phyloP scores from a whole-genome alignment of 2,797 vertebrate genomes.

The Crocidura indochinensis region DNA sequence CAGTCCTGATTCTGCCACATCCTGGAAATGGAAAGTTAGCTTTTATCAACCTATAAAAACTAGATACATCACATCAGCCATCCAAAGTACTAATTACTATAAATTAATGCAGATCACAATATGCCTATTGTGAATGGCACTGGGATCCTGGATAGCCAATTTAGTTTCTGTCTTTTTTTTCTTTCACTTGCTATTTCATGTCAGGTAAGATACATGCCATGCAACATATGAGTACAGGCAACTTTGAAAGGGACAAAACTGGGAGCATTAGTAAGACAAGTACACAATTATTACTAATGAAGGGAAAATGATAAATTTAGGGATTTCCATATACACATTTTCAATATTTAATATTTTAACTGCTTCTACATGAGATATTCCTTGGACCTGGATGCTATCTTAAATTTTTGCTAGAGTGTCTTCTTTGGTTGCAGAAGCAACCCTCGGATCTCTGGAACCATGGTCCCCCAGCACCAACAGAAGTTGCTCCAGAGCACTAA shows the following conservation, averaged over 20 bases:
- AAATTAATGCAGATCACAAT: neutral
- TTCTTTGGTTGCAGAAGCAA: too few species aligned
- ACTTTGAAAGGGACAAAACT: neutral
- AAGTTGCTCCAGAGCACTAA: too few species aligned
- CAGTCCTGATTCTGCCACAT: neutral
- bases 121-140: neutral
- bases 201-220: neutral
- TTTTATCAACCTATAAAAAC: constrained; percentile 1
- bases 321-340: constrained; percentile 7
- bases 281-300: constrained; percentile 46
- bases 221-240: neutral
- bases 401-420: too few species aligned
- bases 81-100: neutral
- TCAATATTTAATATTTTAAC: constrained; percentile 41
- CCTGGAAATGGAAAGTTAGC: neutral
- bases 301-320: neutral
- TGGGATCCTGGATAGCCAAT: constrained; percentile 1
- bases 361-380: too few species aligned
- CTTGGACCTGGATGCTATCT: too few species aligned
- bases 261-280: neutral
- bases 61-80: constrained; percentile 20
- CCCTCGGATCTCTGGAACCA: too few species aligned
- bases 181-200: constrained; percentile 22
- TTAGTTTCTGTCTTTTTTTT: neutral
- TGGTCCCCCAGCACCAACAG: too few species aligned